Conservation (phyloP, 1,140 invertebrate species). For the Drosophila kohkoa region DNA sequence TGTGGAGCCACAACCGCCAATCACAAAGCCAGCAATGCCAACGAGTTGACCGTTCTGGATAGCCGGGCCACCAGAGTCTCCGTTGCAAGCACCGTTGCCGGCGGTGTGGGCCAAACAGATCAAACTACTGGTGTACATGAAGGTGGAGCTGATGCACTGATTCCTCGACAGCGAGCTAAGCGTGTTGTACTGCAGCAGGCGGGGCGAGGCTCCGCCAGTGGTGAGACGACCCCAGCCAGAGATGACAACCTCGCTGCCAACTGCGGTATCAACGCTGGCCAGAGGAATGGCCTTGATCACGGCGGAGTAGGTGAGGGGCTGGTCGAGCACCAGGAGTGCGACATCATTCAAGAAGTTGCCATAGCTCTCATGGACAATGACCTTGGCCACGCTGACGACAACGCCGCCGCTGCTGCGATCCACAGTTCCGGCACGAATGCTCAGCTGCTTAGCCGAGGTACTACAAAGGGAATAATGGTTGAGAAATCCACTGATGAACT, state of each 20-base stretch:
- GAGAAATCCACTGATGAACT: too few relatives aligned
- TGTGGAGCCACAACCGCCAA: constrained; percentile 57
- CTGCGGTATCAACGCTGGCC: constrained; percentile 61
- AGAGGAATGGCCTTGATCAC: constrained; percentile 79
- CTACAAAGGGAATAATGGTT: too few relatives aligned
- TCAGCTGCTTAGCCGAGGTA: constrained; percentile 25
- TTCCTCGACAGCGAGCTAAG: constrained; percentile 44
- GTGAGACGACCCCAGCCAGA: constrained; percentile 38
- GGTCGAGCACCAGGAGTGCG: constrained; percentile 84
- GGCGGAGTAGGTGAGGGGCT: constrained; percentile 67
- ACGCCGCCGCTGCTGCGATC: constrained; percentile 65
- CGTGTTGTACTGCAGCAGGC: constrained; percentile 62
- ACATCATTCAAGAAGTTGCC: constrained; percentile 85
- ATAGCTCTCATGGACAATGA: constrained; percentile 82
- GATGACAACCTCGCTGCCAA: constrained; percentile 63
- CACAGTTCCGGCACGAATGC: constrained; percentile 58
- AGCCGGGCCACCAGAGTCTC: constrained; percentile 72
- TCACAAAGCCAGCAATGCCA: constrained; percentile 66
- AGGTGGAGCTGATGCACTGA: constrained; percentile 26
- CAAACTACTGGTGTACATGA: too few relatives aligned
- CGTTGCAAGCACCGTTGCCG: too few relatives aligned
- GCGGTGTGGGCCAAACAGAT: too few relatives aligned
- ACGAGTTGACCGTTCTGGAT: constrained; percentile 66
- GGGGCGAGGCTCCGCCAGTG: constrained; percentile 60
- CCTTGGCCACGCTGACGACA: constrained; percentile 34